phyloP scores from a whole-genome alignment of 1,140 invertebrate genomes.

The Drosophila eugracilis region DNA sequence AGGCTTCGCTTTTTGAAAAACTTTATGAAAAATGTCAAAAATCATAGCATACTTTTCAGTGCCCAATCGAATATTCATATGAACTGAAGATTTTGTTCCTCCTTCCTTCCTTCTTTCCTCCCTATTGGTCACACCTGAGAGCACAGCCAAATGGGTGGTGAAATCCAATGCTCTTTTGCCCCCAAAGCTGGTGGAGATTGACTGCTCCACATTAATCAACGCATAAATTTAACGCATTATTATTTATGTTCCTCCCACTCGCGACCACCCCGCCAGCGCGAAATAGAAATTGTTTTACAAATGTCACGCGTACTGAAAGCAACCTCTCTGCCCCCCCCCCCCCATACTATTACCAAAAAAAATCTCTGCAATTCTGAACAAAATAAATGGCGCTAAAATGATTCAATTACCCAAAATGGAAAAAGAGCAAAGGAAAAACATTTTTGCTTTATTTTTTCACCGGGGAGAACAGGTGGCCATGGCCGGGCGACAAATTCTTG shows the following conservation, averaged over 20 bases:
- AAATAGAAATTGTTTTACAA: conserved; percentile 82
- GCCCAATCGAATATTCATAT: conserved; percentile 62
- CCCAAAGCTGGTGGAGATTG: conserved; percentile 57
- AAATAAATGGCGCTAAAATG: conserved; percentile 83
- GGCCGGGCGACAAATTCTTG: conserved; percentile 66
- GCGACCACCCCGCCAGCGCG: conserved; percentile 13
- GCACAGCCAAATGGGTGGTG: conserved; percentile 20
- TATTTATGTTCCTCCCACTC: conserved; percentile 67
- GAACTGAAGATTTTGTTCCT: conserved; percentile 40
- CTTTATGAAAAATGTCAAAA: too few relatives aligned
- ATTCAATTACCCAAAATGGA: conserved; percentile 73
- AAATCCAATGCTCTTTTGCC: conserved; percentile 12
- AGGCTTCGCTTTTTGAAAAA: too few relatives aligned
- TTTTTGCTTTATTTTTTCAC: too few relatives aligned
- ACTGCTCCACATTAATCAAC: conserved; percentile 78
- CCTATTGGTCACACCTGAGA: conserved; percentile 65
- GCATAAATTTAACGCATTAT: conserved; percentile 83
- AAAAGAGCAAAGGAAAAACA: conserved; percentile 24
- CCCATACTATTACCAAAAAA: too few relatives aligned
- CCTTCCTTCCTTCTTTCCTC: too few relatives aligned
- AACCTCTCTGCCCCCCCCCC: not conserved
- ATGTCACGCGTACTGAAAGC: conserved; percentile 58
- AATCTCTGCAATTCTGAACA: conserved; percentile 45
- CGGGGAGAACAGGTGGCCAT: conserved; percentile 73
- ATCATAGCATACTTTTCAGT: not conserved